Percentiles rank a stretch among this genome's conserved stretches.
These are phyloP conservation scores for Leptoclinus maculatus DNA, from an alignment of 2,797 vertebrate genomes.

Conservation along the genomic window DNA sequence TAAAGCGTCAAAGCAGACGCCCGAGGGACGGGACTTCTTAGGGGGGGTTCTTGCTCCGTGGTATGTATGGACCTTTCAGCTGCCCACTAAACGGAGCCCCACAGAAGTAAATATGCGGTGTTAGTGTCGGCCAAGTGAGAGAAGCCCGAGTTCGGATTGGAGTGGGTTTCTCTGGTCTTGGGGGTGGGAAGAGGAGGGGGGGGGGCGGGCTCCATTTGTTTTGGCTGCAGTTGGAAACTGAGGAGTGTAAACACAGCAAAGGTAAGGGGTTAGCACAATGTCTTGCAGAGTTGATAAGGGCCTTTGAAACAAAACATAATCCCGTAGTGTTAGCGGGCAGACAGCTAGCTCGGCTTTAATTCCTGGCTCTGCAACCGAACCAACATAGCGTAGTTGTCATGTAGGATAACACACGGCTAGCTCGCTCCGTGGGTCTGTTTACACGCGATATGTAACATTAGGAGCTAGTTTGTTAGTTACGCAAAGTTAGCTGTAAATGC, in stretches of 20 bases:
- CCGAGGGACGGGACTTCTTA: slow-evolving; percentile 61
- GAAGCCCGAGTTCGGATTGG: slow-evolving; percentile 65
- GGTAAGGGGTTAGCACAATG: slow-evolving; percentile 65
- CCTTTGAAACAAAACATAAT: slow-evolving; percentile 57
- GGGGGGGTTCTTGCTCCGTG: slow-evolving; percentile 49
- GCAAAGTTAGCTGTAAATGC: neutral
- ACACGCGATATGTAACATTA: neutral
- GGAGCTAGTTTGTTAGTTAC: neutral
- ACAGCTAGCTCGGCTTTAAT: slow-evolving; percentile 60
- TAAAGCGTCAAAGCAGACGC: slow-evolving; percentile 52
- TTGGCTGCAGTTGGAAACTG: slow-evolving; percentile 56
- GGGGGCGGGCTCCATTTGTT: slow-evolving; percentile 59
- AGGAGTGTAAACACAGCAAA: slow-evolving; percentile 79
- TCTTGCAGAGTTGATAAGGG: slow-evolving; percentile 34
- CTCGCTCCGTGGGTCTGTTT: neutral
- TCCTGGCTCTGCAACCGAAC: slow-evolving; percentile 44
- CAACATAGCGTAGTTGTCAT: slow-evolving; percentile 40
- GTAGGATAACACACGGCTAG: slow-evolving; percentile 32
- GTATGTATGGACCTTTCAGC: slow-evolving; percentile 60
- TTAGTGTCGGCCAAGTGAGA: slow-evolving; percentile 67
- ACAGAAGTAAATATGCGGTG: slow-evolving; percentile 77
- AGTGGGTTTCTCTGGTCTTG: slow-evolving; percentile 62
- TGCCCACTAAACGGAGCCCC: slow-evolving; percentile 60
- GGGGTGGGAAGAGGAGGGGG: slow-evolving; percentile 7
- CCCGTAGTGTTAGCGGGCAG: slow-evolving; percentile 62